Conservation (phyloP, 2,888 invertebrate genomes). For the Didymodactylos carnosus region DNA sequence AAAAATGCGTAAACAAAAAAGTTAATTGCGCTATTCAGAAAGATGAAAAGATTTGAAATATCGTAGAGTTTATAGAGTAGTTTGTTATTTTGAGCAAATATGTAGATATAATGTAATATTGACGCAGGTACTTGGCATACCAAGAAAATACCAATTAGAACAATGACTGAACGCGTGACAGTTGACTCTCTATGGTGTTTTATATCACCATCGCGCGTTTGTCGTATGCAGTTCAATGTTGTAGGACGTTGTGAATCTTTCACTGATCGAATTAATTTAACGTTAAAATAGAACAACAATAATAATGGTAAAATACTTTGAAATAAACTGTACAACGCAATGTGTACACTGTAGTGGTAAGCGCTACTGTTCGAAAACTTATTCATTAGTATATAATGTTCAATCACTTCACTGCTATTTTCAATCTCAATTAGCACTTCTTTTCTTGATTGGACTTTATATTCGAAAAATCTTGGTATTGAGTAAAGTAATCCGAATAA, state of each 20-base stretch:
- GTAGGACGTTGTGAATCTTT: neutral
- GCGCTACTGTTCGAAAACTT: neutral
- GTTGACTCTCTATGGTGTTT: neutral
- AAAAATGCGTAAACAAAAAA: neutral
- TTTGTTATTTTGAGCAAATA: neutral
- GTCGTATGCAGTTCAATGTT: neutral
- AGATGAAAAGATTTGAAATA: neutral
- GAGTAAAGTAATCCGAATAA: slow-evolving; percentile 6
- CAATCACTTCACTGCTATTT: neutral
- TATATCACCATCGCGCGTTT: neutral
- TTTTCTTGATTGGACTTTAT: neutral
- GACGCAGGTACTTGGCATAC: neutral
- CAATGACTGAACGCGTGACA: neutral
- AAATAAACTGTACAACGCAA: slow-evolving; percentile 5
- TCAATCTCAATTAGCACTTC: neutral
- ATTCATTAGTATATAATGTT: neutral
- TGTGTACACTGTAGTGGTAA: neutral
- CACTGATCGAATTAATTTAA: slow-evolving; percentile 2
- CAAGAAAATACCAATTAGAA: neutral
- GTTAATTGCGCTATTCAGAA: neutral
- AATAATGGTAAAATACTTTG: slow-evolving; percentile 12
- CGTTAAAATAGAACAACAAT: neutral
- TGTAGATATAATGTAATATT: neutral
- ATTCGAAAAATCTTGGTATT: slow-evolving; percentile 13
- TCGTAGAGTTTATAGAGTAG: neutral